phyloP scores from a whole-genome alignment of 2,888 invertebrate genomes.

The Girardia tigrina region DNA sequence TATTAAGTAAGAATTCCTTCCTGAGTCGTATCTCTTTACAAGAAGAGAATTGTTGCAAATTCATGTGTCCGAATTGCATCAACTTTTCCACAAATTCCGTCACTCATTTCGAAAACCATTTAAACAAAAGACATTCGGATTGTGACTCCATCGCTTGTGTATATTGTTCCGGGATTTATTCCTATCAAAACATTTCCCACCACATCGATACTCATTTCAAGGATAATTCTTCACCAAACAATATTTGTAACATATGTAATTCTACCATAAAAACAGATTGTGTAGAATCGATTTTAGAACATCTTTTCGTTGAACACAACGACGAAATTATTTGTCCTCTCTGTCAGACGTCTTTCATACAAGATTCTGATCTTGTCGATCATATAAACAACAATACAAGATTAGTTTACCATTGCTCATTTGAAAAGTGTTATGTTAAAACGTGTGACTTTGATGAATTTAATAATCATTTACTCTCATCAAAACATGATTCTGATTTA shows the following conservation, averaged over 20 bases:
- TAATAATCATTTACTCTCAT: not conserved
- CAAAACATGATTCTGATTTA: not conserved
- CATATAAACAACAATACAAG: not conserved
- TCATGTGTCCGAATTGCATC: not conserved
- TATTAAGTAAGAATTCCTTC: not conserved
- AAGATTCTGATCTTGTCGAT: not conserved
- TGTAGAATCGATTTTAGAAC: not conserved
- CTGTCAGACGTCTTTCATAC: not conserved
- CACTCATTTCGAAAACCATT: not conserved
- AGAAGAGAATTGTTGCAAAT: not conserved
- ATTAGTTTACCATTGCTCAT: not conserved
- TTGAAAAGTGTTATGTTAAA: not conserved
- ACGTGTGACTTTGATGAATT: not conserved
- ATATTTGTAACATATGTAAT: not conserved
- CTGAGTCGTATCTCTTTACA: not conserved
- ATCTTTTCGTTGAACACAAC: not conserved
- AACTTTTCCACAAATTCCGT: not conserved
- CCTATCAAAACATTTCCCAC: not conserved
- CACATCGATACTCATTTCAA: not conserved
- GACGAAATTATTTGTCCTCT: not conserved
- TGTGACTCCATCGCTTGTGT: not conserved
- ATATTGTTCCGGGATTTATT: not conserved
- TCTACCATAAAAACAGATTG: not conserved
- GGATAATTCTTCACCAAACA: not conserved
- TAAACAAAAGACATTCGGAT: not conserved